Evolutionary conservation across 1,140 invertebrate genomes (phyloP), one percentile per base, ranked within the genome.

Genomic region (Lasioglossum baleicum): DNA sequence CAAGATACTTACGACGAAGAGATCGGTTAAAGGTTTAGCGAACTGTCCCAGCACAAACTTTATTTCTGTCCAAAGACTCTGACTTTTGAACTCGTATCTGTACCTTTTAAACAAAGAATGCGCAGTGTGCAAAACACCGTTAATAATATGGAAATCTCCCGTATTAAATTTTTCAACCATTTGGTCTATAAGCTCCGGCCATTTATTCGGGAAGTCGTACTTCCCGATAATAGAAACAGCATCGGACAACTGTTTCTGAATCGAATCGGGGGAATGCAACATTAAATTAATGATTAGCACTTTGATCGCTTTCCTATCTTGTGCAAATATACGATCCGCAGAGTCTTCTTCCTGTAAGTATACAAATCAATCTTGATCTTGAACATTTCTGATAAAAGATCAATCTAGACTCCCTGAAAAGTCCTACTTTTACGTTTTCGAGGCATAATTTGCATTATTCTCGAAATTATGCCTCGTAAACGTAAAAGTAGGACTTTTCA

Each of bases 31-130:
- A 2, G 98, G 97, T 89, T 97, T 95, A 0, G 98, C 98, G 95
- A 99, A 98, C 82, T 96, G 96, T 56, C 98, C 97, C 63, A 99
- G 92, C 1, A 99, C 98, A 94, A 97, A 97, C 93, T 99, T 99
- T 69, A 99, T 99, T 94, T 99, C 99, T 72, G 95, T 95, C 98
- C 98, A 99, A 0, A 99, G 93, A 80, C 95, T 94, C 90, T 99
- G 96, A 8, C 98, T 99, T 93, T 99, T 99, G 88, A 99, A 98
- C 93, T 99, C 98, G 91, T 97, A 98, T 69, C 98, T 95, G 93
- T 99, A 99, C 89, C 97, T 95, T 92, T 98, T 98, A 92, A 99
- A 99, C 11, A 99, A 93, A 0, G 98, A 99, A 93, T 99, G 98
- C 0, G 97, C 98, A 2, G 98, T 99, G 84, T 97, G 95, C 5